phyloP scores from a whole-genome alignment of 2,113 vertebrate genomes.

The Rhinogobius similis region DNA sequence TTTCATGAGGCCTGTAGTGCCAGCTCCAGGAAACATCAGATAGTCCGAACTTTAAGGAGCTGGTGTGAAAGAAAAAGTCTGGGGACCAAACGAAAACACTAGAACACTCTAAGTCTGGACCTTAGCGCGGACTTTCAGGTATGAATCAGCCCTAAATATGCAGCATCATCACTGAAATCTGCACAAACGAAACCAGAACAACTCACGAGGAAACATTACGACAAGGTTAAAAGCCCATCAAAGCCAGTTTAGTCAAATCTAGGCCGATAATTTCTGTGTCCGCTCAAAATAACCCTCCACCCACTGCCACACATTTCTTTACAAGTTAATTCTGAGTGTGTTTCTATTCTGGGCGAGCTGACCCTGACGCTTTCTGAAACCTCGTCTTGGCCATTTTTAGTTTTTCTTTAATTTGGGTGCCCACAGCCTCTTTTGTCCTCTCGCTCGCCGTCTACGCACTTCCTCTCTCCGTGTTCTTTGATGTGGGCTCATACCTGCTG shows the following conservation, averaged over 20 bases:
- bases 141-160: no score
- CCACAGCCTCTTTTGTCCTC: conserved; percentile 30
- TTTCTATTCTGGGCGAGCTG: conserved; percentile 17
- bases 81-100: no score
- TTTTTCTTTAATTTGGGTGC: conserved; percentile 11
- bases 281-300: conserved; percentile 11
- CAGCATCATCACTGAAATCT: neutral
- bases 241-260: no score
- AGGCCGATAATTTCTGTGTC: neutral
- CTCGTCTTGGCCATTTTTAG: conserved; percentile 7
- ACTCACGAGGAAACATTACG: neutral
- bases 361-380: conserved; percentile 3
- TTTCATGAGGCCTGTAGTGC: no score
- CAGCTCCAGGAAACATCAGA: no score
- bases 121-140: no score
- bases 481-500: conserved; percentile 71
- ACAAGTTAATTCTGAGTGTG: conserved; percentile 7
- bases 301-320: neutral
- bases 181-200: neutral
- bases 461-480: conserved; percentile 57
- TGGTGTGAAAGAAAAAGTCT: no score
- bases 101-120: no score
- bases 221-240: neutral
- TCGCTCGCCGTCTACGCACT: conserved; percentile 12
- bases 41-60: no score